Evolutionary conservation across 2,113 vertebrate genomes (phyloP).

Genomic region (Vidua macroura): DNA sequence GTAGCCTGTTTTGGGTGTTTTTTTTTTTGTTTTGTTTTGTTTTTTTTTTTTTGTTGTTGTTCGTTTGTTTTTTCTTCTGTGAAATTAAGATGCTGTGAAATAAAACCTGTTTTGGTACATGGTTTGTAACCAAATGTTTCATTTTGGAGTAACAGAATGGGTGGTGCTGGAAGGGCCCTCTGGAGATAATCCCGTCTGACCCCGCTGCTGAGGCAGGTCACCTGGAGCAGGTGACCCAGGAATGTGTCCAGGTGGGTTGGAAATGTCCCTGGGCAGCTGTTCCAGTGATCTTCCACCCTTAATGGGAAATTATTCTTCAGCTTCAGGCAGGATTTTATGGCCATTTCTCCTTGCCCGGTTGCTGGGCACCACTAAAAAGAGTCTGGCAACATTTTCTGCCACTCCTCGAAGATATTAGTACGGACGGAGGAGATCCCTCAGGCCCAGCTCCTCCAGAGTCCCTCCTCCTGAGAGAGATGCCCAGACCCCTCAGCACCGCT

Average conservation of each 20-base stretch:
- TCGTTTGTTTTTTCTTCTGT: neutral
- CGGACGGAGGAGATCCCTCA: neutral
- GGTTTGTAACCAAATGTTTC: neutral
- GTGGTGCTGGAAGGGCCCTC: neutral
- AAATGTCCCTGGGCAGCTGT: neutral
- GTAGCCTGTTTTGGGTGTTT: neutral
- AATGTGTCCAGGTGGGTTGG: neutral
- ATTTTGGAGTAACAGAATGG: neutral
- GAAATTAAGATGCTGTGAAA: constrained; percentile 60
- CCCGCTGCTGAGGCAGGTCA: neutral
- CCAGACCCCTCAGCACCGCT: no score
- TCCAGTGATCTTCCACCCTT: neutral
- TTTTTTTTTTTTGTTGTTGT: no score
- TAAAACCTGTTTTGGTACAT: constrained; percentile 64
- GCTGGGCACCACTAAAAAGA: neutral
- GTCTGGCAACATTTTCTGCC: neutral
- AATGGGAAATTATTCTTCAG: no score
- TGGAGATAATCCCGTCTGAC: no score
- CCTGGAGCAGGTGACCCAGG: neutral
- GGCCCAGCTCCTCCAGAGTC: neutral
- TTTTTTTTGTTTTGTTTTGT: no score
- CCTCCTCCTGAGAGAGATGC: no score
- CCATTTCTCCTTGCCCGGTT: neutral
- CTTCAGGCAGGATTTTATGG: neutral
- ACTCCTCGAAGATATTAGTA: no score